phyloP scores from a whole-genome alignment of 2,113 vertebrate genomes.

The Sylvia atricapilla region DNA sequence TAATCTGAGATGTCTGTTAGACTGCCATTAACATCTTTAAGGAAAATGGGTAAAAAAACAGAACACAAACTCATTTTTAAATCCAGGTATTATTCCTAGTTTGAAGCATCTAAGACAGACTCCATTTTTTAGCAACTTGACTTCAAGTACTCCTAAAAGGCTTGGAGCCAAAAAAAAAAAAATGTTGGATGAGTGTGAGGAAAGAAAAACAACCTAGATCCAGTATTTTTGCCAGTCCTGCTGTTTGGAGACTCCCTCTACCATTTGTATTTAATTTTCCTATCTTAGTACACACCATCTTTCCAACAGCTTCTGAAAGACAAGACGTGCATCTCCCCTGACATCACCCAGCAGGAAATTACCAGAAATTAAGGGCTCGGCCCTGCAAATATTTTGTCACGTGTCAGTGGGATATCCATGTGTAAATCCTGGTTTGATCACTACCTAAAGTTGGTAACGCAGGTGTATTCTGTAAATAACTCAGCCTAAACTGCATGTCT shows the following conservation, averaged over 20 bases:
- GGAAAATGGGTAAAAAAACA: background rate
- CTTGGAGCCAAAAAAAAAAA: slow-evolving; percentile 10
- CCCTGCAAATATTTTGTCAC: slow-evolving; percentile 16
- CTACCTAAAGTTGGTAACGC: background rate
- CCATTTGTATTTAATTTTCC: slow-evolving; percentile 64
- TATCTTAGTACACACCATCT: slow-evolving; percentile 39
- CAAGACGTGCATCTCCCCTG: slow-evolving; percentile 7
- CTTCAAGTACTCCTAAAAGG: slow-evolving; percentile 6
- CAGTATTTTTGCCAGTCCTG: slow-evolving; percentile 57
- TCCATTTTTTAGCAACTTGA: slow-evolving; percentile 42
- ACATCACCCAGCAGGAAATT: background rate
- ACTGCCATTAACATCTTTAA: background rate
- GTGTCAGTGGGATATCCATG: background rate
- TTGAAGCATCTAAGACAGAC: background rate
- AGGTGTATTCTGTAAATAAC: slow-evolving; percentile 9
- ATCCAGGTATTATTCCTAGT: background rate
- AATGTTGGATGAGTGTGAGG: slow-evolving; percentile 42
- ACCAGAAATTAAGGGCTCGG: slow-evolving; percentile 10
- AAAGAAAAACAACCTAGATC: slow-evolving; percentile 58
- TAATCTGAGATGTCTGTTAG: background rate
- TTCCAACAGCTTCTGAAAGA: slow-evolving; percentile 52
- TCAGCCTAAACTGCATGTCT: background rate
- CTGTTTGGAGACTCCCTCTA: slow-evolving; percentile 55
- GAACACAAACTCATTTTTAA: background rate
- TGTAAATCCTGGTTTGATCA: background rate